phyloP scores from a whole-genome alignment of 1,140 invertebrate species.

The Caerostris darwini region DNA sequence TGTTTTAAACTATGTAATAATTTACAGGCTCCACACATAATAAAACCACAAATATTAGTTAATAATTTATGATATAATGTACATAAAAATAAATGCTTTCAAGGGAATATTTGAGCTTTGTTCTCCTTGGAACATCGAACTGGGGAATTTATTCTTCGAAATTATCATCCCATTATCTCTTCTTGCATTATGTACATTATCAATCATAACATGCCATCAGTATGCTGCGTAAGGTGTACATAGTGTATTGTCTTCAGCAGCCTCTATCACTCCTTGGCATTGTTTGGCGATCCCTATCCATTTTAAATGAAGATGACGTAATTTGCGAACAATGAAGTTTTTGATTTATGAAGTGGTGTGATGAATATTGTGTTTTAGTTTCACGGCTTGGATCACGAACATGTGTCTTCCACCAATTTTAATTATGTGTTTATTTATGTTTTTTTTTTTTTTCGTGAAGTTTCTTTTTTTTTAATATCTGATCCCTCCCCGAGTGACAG shows the following conservation, averaged over 20 bases:
- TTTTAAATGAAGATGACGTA: constrained; percentile 32
- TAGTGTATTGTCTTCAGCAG: neutral
- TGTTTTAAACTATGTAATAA: too few relatives aligned
- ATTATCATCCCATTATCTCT: neutral
- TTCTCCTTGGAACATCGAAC: neutral
- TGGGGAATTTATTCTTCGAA: neutral
- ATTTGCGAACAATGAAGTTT: constrained; percentile 16
- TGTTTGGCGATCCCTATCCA: neutral
- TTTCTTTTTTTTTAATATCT: neutral
- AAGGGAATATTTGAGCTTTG: too few relatives aligned
- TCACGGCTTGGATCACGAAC: constrained; percentile 7
- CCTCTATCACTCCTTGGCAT: neutral
- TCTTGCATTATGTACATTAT: neutral
- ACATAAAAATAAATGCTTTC: too few relatives aligned
- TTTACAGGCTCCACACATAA: too few relatives aligned
- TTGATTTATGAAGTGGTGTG: constrained; percentile 13
- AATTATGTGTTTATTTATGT: constrained; percentile 19
- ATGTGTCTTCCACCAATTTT: constrained; percentile 15
- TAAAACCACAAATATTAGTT: too few relatives aligned
- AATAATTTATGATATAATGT: too few relatives aligned
- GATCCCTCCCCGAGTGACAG: neutral
- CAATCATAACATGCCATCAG: constrained; percentile 11
- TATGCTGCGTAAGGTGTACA: neutral
- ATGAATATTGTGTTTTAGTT: constrained; percentile 12
- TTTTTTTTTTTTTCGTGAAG: neutral